phyloP scores from a whole-genome alignment of 1,140 invertebrate species.

The Bombus sylvicola region DNA sequence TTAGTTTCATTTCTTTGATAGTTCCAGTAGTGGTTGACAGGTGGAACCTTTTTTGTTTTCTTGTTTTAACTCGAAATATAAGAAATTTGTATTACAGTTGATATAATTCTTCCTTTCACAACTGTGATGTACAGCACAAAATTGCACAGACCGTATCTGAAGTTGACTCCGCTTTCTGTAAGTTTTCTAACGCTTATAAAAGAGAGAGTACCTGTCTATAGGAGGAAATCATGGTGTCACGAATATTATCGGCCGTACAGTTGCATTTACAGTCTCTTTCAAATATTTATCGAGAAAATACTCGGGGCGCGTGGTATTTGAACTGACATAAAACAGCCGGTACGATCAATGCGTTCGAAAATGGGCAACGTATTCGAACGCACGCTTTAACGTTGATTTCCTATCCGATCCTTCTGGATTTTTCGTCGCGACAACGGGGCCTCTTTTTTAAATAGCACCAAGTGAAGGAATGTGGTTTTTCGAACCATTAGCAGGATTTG shows the following conservation, averaged over 20 bases:
- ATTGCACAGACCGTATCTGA: too few relatives aligned
- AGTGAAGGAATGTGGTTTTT: conserved; percentile 7
- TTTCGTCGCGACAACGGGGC: not conserved
- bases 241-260: not conserved
- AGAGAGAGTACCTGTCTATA: not conserved
- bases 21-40: too few relatives aligned
- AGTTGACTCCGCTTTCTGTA: not conserved
- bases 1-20: too few relatives aligned
- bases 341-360: not conserved
- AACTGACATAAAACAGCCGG: not conserved
- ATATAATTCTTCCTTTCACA: too few relatives aligned
- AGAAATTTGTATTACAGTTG: too few relatives aligned
- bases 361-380: not conserved
- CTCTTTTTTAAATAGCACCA: not conserved
- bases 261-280: not conserved
- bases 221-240: not conserved
- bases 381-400: not conserved
- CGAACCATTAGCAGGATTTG: conserved; percentile 25
- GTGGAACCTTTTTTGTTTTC: not conserved
- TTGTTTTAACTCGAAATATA: not conserved
- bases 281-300: not conserved
- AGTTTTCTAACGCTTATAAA: not conserved
- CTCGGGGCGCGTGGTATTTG: not conserved
- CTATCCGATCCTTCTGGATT: not conserved
- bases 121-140: too few relatives aligned